phyloP scores from a whole-genome alignment of 2,113 vertebrate species.

The Sapajus apella region DNA sequence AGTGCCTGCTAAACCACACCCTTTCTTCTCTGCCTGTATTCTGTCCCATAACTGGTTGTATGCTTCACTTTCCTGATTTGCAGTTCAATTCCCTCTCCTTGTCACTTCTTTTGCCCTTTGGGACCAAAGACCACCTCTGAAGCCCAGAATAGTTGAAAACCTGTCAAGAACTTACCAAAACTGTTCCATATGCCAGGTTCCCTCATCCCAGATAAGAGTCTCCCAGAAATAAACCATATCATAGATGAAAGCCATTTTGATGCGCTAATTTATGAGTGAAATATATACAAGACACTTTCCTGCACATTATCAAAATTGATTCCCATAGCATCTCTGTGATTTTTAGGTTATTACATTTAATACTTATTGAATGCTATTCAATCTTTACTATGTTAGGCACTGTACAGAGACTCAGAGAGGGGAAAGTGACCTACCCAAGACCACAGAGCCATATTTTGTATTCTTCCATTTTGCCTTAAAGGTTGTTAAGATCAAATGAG shows the following conservation, averaged over 20 bases:
- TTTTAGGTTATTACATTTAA: conserved; percentile 13
- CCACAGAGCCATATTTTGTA: background rate
- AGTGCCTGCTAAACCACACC: background rate
- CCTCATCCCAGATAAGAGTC: background rate
- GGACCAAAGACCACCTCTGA: background rate
- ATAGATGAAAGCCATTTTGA: background rate
- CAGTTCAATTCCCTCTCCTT: background rate
- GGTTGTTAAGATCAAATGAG: background rate
- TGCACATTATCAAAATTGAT: background rate
- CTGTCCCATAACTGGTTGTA: background rate
- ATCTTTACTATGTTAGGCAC: background rate
- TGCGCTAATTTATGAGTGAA: background rate
- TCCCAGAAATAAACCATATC: background rate
- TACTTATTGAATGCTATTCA: background rate
- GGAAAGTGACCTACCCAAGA: background rate
- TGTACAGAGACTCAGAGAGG: background rate
- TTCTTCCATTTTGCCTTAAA: background rate
- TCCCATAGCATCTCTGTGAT: background rate
- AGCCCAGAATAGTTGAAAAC: background rate
- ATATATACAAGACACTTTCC: background rate
- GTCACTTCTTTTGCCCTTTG: background rate
- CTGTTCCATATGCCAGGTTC: background rate
- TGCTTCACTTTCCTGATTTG: background rate
- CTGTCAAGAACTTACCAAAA: conserved; percentile 27
- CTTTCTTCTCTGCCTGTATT: background rate